Conservation (phyloP, 1,140 invertebrate genomes). For the Brachionus calyciflorus region DNA sequence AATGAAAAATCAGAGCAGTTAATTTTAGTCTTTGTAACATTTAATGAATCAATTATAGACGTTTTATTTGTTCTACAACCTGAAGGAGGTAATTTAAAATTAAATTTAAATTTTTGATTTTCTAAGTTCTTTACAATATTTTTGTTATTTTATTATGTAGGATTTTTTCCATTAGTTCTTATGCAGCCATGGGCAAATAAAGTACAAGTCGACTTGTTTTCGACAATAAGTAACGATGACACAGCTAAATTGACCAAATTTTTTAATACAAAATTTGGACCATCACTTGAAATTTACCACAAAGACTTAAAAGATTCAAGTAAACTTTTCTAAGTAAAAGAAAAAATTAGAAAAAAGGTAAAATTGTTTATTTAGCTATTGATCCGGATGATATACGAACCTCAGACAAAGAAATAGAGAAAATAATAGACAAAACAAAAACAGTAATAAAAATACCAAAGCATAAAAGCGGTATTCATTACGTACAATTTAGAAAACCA, state of each 20-base stretch:
- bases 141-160: not conserved
- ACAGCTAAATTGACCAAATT: constrained; percentile 46
- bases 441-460: constrained; percentile 51
- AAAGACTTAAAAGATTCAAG: constrained; percentile 49
- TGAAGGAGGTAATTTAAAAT: constrained; percentile 51
- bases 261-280: constrained; percentile 22
- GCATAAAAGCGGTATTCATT: constrained; percentile 53
- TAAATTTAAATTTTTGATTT: not conserved
- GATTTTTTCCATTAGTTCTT: constrained; percentile 55
- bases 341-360: not conserved
- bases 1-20: constrained; percentile 54
- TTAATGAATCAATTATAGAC: constrained; percentile 53
- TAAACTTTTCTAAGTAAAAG: constrained; percentile 32
- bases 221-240: constrained; percentile 33
- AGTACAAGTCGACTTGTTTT: constrained; percentile 47
- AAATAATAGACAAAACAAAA: constrained; percentile 50
- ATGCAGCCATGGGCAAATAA: constrained; percentile 51
- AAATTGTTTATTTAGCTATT: constrained; percentile 5
- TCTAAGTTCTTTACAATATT: not conserved
- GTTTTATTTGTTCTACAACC: constrained; percentile 57
- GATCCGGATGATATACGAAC: constrained; percentile 3
- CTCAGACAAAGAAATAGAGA: constrained; percentile 47
- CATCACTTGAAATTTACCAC: constrained; percentile 45
- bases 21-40: constrained; percentile 56
- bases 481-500: constrained; percentile 53